phyloP scores from a whole-genome alignment of 2,113 vertebrate species.

The Stegastes partitus region DNA sequence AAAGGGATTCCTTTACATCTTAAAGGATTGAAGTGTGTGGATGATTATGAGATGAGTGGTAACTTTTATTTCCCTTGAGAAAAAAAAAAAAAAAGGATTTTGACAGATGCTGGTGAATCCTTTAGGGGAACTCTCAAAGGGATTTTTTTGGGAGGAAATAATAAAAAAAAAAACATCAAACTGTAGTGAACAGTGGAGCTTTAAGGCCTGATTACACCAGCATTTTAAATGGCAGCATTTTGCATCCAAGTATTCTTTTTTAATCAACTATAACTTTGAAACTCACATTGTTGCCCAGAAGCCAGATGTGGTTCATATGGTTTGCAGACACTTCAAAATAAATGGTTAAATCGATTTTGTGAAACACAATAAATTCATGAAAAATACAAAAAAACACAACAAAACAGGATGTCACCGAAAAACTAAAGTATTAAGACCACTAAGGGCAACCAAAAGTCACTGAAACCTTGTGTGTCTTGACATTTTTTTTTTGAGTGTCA shows the following conservation, averaged over 20 bases:
- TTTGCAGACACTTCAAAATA: too few relatives aligned
- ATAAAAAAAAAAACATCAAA: neutral
- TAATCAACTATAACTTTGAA: neutral
- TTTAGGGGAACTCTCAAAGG: neutral
- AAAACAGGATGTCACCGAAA: too few relatives aligned
- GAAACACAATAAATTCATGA: too few relatives aligned
- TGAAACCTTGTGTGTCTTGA: too few relatives aligned
- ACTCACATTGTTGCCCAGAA: neutral
- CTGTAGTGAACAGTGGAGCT: neutral
- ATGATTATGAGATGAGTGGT: slow-evolving; percentile 46
- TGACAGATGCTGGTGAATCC: slow-evolving; percentile 44
- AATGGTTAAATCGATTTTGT: too few relatives aligned
- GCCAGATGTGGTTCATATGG: neutral
- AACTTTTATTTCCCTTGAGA: slow-evolving; percentile 15
- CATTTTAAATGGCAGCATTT: neutral
- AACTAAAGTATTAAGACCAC: too few relatives aligned
- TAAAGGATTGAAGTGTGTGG: slow-evolving; percentile 35
- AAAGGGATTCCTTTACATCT: slow-evolving; percentile 51
- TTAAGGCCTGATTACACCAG: neutral
- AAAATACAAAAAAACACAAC: too few relatives aligned
- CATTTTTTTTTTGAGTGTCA: too few relatives aligned
- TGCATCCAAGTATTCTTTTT: neutral
- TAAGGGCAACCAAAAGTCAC: too few relatives aligned
- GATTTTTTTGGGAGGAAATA: neutral
- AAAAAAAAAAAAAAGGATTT: slow-evolving; percentile 28